Evolutionary conservation across 2,113 vertebrate genomes (phyloP).

Genomic region (Phoenicopterus ruber): DNA sequence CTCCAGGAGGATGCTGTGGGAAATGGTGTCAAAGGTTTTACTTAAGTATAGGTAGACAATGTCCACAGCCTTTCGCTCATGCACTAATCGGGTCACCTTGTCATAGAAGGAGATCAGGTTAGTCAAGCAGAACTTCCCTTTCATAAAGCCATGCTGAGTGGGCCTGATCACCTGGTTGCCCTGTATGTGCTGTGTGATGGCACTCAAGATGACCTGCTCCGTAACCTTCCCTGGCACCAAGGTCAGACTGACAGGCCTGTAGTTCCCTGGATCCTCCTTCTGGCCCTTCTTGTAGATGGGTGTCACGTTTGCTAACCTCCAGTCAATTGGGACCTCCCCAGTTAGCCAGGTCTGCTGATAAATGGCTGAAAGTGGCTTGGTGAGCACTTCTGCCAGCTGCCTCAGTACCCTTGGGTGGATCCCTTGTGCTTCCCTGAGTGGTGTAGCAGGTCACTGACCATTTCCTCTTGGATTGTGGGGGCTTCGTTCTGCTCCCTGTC

Average conservation of each 20-base stretch:
- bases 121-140: neutral
- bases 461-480: neutral
- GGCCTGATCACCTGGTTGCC: neutral
- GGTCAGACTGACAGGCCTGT: neutral
- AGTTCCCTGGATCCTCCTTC: neutral
- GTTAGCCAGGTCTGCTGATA: neutral
- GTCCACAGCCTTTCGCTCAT: neutral
- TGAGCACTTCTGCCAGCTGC: neutral
- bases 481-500: neutral
- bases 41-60: neutral
- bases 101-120: too few relatives aligned
- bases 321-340: neutral
- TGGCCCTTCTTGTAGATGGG: neutral
- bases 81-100: neutral
- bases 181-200: fast-evolving
- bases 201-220: neutral
- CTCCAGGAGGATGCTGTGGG: neutral
- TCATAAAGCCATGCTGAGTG: neutral
- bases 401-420: neutral
- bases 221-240: fast-evolving
- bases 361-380: neutral
- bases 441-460: neutral
- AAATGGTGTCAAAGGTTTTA: neutral
- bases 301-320: neutral
- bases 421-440: neutral